Evolutionary conservation across 2,797 vertebrate species (phyloP), one percentile per base, ranked within the genome.

Genomic region (Eremophila alpestris): DNA sequence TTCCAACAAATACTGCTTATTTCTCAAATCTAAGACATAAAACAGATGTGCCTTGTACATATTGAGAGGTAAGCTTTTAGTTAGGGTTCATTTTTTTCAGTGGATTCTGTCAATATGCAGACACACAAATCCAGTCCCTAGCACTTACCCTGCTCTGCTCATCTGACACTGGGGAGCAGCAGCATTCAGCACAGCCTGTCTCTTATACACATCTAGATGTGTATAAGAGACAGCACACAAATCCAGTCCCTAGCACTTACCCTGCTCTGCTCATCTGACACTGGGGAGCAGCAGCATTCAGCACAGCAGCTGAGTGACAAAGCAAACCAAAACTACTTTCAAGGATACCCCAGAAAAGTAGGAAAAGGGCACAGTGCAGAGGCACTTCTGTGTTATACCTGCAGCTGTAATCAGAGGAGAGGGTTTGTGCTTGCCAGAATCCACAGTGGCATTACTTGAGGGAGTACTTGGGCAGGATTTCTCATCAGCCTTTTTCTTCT

Each of bases 381-480:
- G 29, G 27, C 17, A 52, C 1, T 0, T 9, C 40, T 80, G 48
- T 48, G 32, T 9, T 60, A 71, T 94, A 99, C 99, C 99, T 89
- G 98, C 98, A 92, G 98, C 98, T 92, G 94, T 98, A 30, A 98
- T 87, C 13, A 97, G 19, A 1, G 98, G 97, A 5, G 98, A 96
- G 9, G 87, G 60, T 95, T 97, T 98, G 95, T 98, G 98, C 95
- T 98, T 98, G 90, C 98, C 98, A 2, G 98, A 99, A 95, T 99
- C 99, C 94, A 98, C 98, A 4, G 99, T 99, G 95, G 98, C 98
- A 83, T 98, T 98, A 43, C 98, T 99, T 27, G 99, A 99, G 2
- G 99, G 98, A 6, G 99, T 99, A 97, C 99, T 99, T 5, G 98
- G 98, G 90, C 98, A 98, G 0, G 98, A 99, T 91, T 98, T 99